A percentile compares a stretch with the other conserved stretches of the same genome.
phyloP scores from a whole-genome alignment of 1,140 invertebrate species.

The Apis cerana region DNA sequence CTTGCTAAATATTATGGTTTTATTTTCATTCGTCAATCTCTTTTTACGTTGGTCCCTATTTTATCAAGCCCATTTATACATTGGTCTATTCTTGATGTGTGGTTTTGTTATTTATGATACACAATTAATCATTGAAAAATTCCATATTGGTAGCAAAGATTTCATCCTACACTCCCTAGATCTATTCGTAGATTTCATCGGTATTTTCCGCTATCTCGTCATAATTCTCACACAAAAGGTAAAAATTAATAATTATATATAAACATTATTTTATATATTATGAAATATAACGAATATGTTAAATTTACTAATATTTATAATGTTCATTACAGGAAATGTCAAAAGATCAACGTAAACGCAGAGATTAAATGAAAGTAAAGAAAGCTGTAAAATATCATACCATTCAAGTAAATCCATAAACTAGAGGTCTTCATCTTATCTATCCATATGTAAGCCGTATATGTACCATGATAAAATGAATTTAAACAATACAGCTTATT shows the following conservation, averaged over 20 bases:
- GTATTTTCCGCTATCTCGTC: slow-evolving; percentile 93
- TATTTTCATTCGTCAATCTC: slow-evolving; percentile 91
- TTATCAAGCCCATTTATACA: slow-evolving; percentile 92
- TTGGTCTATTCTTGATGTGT: slow-evolving; percentile 94
- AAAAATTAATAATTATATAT: slow-evolving; percentile 62
- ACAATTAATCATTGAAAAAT: slow-evolving; percentile 96
- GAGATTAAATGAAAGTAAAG: slow-evolving; percentile 58
- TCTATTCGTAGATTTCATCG: slow-evolving; percentile 95
- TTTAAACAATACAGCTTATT: slow-evolving; percentile 36
- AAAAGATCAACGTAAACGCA: slow-evolving; percentile 67
- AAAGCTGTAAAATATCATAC: slow-evolving; percentile 62
- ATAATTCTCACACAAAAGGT: slow-evolving; percentile 95
- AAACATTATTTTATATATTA: background rate
- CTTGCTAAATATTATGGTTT: slow-evolving; percentile 88
- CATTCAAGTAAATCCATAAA: slow-evolving; percentile 79
- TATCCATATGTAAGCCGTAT: slow-evolving; percentile 71
- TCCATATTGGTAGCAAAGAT: slow-evolving; percentile 93
- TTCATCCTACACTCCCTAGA: slow-evolving; percentile 95
- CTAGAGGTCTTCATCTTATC: slow-evolving; percentile 80
- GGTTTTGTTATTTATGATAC: slow-evolving; percentile 98
- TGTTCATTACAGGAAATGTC: slow-evolving; percentile 68
- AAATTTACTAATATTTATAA: background rate
- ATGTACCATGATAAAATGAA: slow-evolving; percentile 56
- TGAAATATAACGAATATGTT: too few species aligned
- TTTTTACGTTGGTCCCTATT: slow-evolving; percentile 92